Conservation (phyloP, 2,113 vertebrate genomes). For the Glaucidium brasilianum region DNA sequence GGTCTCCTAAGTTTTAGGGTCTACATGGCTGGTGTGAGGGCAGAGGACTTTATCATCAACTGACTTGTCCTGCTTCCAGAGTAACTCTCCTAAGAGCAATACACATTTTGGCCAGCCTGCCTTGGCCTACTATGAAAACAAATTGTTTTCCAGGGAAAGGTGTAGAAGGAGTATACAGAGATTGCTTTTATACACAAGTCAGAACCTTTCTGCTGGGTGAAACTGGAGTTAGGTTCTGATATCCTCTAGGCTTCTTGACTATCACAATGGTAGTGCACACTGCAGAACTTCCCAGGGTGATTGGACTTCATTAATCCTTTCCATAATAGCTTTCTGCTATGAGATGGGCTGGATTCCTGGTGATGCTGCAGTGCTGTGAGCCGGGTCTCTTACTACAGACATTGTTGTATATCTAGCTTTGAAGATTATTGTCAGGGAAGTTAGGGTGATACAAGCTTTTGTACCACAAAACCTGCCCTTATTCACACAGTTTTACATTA, state of each 20-base stretch:
- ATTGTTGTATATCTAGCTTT: neutral
- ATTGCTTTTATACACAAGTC: neutral
- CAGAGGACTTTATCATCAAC: neutral
- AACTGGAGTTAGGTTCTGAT: neutral
- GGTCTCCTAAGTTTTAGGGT: neutral
- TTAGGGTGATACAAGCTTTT: neutral
- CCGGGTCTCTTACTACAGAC: neutral
- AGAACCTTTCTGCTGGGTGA: neutral
- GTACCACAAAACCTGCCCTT: neutral
- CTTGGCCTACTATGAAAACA: neutral
- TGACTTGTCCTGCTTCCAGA: neutral
- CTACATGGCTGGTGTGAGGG: neutral
- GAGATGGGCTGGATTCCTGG: neutral
- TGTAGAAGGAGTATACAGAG: neutral
- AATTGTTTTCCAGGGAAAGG: neutral
- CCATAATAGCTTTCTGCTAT: neutral
- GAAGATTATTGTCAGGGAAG: neutral
- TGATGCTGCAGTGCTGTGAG: neutral
- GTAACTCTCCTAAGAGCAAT: neutral
- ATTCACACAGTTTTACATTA: neutral
- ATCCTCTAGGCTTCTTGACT: neutral
- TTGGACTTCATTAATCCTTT: neutral
- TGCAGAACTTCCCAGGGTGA: neutral
- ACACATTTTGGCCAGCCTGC: neutral
- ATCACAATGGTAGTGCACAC: too few species aligned